Base-by-base conservation (phyloP, 2,113 vertebrate genomes). In the Clarias batrachus region DNA sequence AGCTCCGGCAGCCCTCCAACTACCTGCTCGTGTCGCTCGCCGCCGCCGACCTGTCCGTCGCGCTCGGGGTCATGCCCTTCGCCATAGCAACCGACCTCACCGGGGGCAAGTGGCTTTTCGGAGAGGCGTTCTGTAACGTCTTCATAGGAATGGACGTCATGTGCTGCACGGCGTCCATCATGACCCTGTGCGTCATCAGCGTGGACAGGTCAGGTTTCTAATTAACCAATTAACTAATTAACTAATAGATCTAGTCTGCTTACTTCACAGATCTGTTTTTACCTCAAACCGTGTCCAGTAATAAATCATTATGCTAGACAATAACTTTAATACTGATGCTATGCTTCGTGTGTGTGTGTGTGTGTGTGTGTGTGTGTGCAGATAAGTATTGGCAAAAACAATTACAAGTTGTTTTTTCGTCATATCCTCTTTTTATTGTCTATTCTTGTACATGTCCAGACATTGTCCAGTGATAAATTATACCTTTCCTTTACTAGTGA, bases 141-240 rank as follows among this genome's bases (percentile, higher is more conserved):
- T 96, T 96, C 90, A 95, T 96, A 85, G 94, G 91, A 37, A 96
- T 96, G 95, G 95, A 96, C 92, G 95, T 96, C 82, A 95, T 95
- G 94, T 96, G 95, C 91, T 96, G 95, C 92, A 96, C 95, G 2
- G 95, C 95, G 79, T 95, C 95, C 57, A 96, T 96, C 88, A 95
- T 96, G 95, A 96, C 95, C 80, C 91, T 96, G 86, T 96, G 95
- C 60, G 95, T 96, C 87, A 96, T 96, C 92, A 96, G 95, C 91
- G 95, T 96, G 73, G 95, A 96, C 85, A 93, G 95, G 95, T 96
- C 81, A 93, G 95, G 9, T 13, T 5, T 3, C 9, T 4, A 3
- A 13, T 65, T 65, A 3, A 74, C 37, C 23, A 12, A 48, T 7
- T 52, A 19, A 37, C 19, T 52, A 12, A 48, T 21, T 3, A 11